Evolutionary conservation across 1,140 invertebrate species (phyloP).

Genomic region (Tetramorium alpestre): DNA sequence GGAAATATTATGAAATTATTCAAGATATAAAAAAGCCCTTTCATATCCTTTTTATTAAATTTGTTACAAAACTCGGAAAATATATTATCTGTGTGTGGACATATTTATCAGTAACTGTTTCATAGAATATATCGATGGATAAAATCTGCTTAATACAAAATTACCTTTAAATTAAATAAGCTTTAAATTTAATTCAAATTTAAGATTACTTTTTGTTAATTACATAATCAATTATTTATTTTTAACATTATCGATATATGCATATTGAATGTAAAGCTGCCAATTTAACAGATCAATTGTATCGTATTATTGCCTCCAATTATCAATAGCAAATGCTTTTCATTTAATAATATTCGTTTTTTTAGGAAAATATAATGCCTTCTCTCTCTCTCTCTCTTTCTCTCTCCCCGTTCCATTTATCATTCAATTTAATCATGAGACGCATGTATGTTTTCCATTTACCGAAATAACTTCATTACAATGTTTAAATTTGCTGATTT

Average conservation of each 20-base stretch:
- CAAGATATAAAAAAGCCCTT: not conserved
- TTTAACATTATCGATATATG: not conserved
- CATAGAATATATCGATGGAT: not conserved
- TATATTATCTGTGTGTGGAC: not conserved
- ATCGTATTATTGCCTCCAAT: not conserved
- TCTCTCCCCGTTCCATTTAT: conserved; percentile 72
- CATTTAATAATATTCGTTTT: not conserved
- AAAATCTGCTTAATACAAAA: not conserved
- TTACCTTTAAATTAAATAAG: not conserved
- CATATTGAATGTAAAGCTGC: not conserved
- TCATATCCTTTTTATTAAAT: not conserved
- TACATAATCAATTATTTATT: not conserved
- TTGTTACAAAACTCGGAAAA: not conserved
- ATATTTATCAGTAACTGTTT: not conserved
- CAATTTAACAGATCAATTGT: not conserved
- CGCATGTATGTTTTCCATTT: conserved; percentile 3
- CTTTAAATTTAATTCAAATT: conserved; percentile 10
- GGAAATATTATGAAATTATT: not conserved
- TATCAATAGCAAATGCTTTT: not conserved
- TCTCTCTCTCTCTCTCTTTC: not conserved
- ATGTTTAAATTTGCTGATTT: conserved; percentile 15
- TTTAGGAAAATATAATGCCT: conserved; percentile 71
- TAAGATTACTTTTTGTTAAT: not conserved
- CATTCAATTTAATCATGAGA: conserved; percentile 69
- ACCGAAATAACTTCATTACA: not conserved